phyloP scores from a whole-genome alignment of 2,797 vertebrate genomes.

The Sebastes vulpes region DNA sequence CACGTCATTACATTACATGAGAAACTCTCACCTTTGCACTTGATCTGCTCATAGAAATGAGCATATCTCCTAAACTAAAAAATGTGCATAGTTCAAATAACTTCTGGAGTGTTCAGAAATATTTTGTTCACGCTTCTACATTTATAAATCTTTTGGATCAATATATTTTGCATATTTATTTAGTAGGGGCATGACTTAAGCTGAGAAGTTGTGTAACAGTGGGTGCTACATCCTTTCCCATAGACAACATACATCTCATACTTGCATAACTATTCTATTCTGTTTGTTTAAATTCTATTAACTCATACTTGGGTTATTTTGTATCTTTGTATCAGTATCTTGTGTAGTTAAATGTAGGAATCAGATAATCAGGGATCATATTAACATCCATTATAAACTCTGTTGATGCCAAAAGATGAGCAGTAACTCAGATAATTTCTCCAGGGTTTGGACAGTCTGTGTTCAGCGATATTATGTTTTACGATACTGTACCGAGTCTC shows the following conservation, averaged over 20 bases:
- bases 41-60: neutral
- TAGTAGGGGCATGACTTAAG: neutral
- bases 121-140: no score
- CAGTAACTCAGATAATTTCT: neutral
- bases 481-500: accelerated
- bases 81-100: neutral
- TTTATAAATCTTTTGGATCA: no score
- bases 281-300: neutral
- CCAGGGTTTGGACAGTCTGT: no score
- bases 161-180: no score
- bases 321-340: neutral
- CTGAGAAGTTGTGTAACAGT: neutral
- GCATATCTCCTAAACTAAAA: neutral
- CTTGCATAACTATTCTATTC: neutral
- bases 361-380: neutral
- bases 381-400: neutral
- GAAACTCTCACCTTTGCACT: neutral
- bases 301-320: no score
- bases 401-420: neutral
- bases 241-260: neutral
- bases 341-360: neutral
- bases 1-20: neutral
- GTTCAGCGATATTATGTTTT: no score
- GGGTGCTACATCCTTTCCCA: neutral
- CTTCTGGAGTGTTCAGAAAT: neutral